These are phyloP conservation scores for Helicorthomorpha holstii DNA, from an alignment of 1,140 invertebrate species.

Conservation along the genomic window DNA sequence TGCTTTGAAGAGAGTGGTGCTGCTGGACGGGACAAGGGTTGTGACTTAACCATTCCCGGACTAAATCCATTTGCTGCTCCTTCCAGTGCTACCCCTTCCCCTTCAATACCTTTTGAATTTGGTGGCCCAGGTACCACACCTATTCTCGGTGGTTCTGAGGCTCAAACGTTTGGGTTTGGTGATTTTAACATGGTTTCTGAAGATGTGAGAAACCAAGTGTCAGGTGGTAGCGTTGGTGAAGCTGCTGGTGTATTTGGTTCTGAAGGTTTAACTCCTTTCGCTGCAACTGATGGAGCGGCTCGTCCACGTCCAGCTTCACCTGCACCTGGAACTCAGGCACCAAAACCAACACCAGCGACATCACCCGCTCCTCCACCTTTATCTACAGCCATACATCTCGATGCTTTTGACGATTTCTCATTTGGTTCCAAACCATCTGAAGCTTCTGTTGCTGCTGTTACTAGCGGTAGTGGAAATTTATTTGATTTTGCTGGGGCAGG, in stretches of 20 bases:
- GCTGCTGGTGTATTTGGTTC: conserved; percentile 3
- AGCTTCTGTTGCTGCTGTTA: conserved; percentile 23
- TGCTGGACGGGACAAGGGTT: background rate
- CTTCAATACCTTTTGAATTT: conserved; percentile 13
- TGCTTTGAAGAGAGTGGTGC: conserved; percentile 6
- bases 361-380: conserved; percentile 30
- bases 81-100: conserved; percentile 8
- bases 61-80: conserved; percentile 14
- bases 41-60: conserved; percentile 11
- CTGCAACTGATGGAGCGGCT: conserved; percentile 5
- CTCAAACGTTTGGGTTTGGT: background rate
- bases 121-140: conserved; percentile 15
- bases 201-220: too few species aligned
- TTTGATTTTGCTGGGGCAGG: conserved; percentile 21
- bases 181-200: too few species aligned
- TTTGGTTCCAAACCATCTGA: conserved; percentile 32
- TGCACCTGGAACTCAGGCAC: conserved; percentile 10
- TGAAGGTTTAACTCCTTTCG: background rate
- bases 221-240: background rate
- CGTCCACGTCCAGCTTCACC: conserved; percentile 9
- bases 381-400: conserved; percentile 2
- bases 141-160: conserved; percentile 11
- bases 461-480: conserved; percentile 13
- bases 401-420: conserved; percentile 14
- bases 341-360: conserved; percentile 11